A percentile compares a stretch with the other conserved stretches of the same genome.
phyloP scores from a whole-genome alignment of 1,140 invertebrate genomes.

The Scaptomyza graminum region DNA sequence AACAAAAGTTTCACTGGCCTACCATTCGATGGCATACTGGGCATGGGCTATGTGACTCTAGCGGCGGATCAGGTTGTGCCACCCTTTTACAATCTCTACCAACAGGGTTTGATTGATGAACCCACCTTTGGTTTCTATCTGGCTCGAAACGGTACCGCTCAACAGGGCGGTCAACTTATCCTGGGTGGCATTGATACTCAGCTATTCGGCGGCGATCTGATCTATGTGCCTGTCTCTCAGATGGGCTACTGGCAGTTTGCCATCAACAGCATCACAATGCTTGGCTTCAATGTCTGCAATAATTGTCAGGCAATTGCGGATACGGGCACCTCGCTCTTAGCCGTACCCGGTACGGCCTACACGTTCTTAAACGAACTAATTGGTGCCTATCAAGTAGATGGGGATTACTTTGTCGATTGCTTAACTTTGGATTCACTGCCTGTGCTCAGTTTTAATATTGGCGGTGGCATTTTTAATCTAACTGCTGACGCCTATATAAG shows the following conservation, averaged over 20 bases:
- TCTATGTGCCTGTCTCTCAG: constrained; percentile 71
- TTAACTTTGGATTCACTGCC: constrained; percentile 47
- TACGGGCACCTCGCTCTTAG: constrained; percentile 90
- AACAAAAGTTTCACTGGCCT: constrained; percentile 94
- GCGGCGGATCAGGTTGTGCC: constrained; percentile 94
- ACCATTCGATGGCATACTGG: constrained; percentile 98
- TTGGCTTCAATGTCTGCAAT: constrained; percentile 72
- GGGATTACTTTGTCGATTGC: constrained; percentile 60
- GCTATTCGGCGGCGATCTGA: constrained; percentile 63
- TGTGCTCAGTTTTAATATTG: constrained; percentile 57
- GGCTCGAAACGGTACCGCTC: constrained; percentile 83
- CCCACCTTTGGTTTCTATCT: constrained; percentile 98
- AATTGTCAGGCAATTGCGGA: constrained; percentile 89
- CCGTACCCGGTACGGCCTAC: constrained; percentile 85
- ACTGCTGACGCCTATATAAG: constrained; percentile 58
- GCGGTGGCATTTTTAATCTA: constrained; percentile 55
- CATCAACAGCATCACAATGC: constrained; percentile 55
- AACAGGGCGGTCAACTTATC: constrained; percentile 59
- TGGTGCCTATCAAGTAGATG: constrained; percentile 39
- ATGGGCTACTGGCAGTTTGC: constrained; percentile 82
- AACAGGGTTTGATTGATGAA: constrained; percentile 90
- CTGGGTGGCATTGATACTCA: constrained; percentile 66
- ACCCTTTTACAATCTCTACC: constrained; percentile 96
- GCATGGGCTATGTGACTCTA: constrained; percentile 94
- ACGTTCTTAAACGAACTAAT: constrained; percentile 50